A percentile compares a stretch with the other conserved stretches of the same genome.
Conservation (phyloP, 2,113 vertebrate species). For the Trogon melanurus region DNA sequence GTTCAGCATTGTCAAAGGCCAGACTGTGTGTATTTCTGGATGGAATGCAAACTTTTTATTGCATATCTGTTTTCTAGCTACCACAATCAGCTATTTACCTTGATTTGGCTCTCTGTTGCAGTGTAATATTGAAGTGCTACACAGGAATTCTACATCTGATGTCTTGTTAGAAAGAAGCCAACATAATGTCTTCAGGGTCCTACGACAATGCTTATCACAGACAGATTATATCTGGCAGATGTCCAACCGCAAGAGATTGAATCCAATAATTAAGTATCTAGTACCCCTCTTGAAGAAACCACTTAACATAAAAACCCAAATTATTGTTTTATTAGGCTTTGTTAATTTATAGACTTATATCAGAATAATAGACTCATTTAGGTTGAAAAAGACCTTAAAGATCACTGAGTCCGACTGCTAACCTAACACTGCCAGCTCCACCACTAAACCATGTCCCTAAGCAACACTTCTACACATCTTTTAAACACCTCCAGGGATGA, state of each 20-base stretch:
- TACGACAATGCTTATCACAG: not conserved
- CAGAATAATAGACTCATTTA: too few relatives aligned
- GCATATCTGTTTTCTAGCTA: not conserved
- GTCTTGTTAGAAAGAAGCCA: not conserved
- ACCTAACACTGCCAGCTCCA: too few relatives aligned
- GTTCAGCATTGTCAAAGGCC: not conserved
- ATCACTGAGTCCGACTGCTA: too few relatives aligned
- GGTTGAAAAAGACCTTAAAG: too few relatives aligned
- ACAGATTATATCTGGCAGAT: not conserved
- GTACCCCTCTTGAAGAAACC: not conserved
- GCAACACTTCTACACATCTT: too few relatives aligned
- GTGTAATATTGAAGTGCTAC: fast-evolving
- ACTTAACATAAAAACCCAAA: not conserved
- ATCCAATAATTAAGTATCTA: not conserved
- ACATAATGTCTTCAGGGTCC: not conserved
- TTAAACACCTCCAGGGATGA: too few relatives aligned
- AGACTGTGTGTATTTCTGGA: not conserved
- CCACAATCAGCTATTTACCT: not conserved
- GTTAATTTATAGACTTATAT: not conserved
- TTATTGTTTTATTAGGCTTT: not conserved
- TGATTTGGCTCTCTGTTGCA: not conserved
- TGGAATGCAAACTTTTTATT: not conserved
- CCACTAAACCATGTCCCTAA: too few relatives aligned
- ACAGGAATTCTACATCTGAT: not conserved
- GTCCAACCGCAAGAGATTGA: not conserved